Evolutionary conservation across 2,888 invertebrate species (phyloP).

Genomic region (Malachius bipustulatus): DNA sequence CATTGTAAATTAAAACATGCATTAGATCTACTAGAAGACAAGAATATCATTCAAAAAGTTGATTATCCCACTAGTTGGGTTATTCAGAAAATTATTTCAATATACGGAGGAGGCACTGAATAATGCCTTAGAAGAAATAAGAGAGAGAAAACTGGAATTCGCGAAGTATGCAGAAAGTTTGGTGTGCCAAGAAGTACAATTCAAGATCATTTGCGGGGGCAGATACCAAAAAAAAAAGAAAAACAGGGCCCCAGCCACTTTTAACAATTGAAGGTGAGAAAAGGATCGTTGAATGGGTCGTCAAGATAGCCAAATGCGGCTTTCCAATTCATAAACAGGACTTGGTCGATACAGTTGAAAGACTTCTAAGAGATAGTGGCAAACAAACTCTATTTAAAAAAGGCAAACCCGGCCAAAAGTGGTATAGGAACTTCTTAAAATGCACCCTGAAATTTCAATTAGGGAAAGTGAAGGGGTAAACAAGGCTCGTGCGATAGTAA

Average conservation of each 20-base stretch:
- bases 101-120: not conserved
- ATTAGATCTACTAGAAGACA: too few species aligned
- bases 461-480: conserved; percentile 22
- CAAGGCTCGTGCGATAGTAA: conserved; percentile 23
- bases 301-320: conserved; percentile 11
- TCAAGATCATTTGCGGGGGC: conserved; percentile 12
- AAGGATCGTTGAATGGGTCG: conserved; percentile 19
- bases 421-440: conserved; percentile 24
- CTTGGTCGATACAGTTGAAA: not conserved
- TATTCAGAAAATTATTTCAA: not conserved
- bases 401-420: conserved; percentile 18
- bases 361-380: not conserved
- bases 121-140: conserved; percentile 10
- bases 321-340: not conserved
- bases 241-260: conserved; percentile 21
- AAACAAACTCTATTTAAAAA: conserved; percentile 13
- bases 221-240: conserved; percentile 19
- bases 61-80: too few species aligned
- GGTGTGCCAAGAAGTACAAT: conserved; percentile 13
- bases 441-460: conserved; percentile 17
- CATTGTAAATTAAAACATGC: too few species aligned
- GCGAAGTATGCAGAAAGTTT: too few species aligned
- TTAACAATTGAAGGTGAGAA: conserved; percentile 21
- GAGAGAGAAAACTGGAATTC: too few species aligned
- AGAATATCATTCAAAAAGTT: too few species aligned